Evolutionary conservation across 2,888 invertebrate genomes (phyloP), one percentile per base, ranked within the genome.

Genomic region (Nipponacmea schrenckii): DNA sequence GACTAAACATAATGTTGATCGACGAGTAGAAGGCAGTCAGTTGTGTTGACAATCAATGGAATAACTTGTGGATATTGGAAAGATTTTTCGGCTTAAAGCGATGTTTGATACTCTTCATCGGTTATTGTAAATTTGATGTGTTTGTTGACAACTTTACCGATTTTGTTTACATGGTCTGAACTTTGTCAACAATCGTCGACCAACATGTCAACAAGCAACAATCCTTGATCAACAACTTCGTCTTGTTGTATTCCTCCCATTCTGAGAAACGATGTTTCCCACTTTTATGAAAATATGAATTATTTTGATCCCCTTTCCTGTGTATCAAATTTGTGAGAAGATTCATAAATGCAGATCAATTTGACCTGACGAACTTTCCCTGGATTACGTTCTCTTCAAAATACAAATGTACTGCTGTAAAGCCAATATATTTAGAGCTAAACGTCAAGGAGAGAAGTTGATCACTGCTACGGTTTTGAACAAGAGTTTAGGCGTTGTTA

Each of bases 91-190:
- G 56, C 56, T 56, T 56, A 56, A 56, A 56, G 56, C 24, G 56
- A 24, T 56, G 56, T 56, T 56, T 56, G 56, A 56, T 56, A 56
- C 56, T 56, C 39, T 56, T 56, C 20, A 56, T 56, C 56, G 24
- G 56, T 56, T 56, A 56, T 56, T 56, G 56, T 56, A 56, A 56
- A 56, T 56, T 56, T 56, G 56, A 56, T 56, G 56, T 56, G 56
- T 56, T 56, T 56, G 56, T 56, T 56, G 56, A 56, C 56, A 24
- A 56, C 56, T 20, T 56, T 56, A 24, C 24, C 56, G 56, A 56
- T 20, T 20, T 56, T 56, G 56, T 56, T 56, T 56, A 20, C 24
- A 24, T 24, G 20, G 10, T 56, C 56, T 56, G 56, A 56, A 56
- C 20, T 24, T 24, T 24, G 24, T 56, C 56, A 56, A 56, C 56